Evolutionary conservation across 2,888 invertebrate species (phyloP), one percentile per base, ranked within the genome.

Genomic region (Pseudoips prasinana): DNA sequence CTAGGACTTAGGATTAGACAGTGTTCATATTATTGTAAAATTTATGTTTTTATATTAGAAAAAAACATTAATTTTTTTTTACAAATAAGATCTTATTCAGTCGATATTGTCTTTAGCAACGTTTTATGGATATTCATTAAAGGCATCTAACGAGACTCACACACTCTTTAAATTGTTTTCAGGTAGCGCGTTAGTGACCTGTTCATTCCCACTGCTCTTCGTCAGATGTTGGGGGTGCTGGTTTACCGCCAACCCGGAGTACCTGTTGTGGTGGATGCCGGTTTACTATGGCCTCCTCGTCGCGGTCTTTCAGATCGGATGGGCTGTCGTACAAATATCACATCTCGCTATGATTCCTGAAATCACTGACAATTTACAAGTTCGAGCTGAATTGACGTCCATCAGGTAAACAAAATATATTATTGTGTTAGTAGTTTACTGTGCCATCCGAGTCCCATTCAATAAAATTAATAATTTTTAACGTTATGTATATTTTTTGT

Each of bases 241-340:
- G 63, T 44, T 70, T 0, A 69, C 70, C 7, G 66, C 65, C 1
- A 58, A 74, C 28, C 59, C 72, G 1, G 65, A 69, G 26, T 86
- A 86, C 52, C 61, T 84, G 1, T 52, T 60, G 2, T 90, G 89
- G 90, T 90, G 90, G 89, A 82, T 89, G 71, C 83, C 91, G 0
- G 53, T 90, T 1, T 91, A 91, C 70, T 92, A 92, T 54, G 83
- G 89, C 1, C 58, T 82, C 18, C 84, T 91, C 37, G 94, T 96
- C 48, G 76, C 91, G 6, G 82, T 96, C 51, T 96, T 97, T 79
- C 98, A 98, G 86, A 94, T 95, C 51, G 98, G 98, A 7, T 98
- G 98, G 98, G 97, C 98, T 0, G 90, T 95, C 4, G 95, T 95
- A 1, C 98, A 98, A 88, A 97, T 98, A 58, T 95, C 97, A 1